Evolutionary conservation across 2,113 vertebrate species (phyloP).

Genomic region (Malurus cyaneus): DNA sequence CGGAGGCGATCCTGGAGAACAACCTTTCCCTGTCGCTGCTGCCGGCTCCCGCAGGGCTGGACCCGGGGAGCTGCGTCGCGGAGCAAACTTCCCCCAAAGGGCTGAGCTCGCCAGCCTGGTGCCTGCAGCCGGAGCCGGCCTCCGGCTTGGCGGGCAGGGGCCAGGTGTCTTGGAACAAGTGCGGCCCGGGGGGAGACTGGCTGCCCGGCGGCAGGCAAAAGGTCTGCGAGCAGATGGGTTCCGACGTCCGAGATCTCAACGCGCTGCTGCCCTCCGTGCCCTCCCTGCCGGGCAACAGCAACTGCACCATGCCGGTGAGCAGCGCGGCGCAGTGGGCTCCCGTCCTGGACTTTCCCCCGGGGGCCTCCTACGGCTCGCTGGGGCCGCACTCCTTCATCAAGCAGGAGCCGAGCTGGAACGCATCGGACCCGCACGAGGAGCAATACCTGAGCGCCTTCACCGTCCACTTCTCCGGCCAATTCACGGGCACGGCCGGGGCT

Average conservation of each 20-base stretch:
- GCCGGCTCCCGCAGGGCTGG: constrained; percentile 70
- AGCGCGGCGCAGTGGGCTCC: constrained; percentile 91
- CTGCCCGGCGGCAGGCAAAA: constrained; percentile 43
- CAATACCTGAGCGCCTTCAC: constrained; percentile 96
- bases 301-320: constrained; percentile 85
- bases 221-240: constrained; percentile 81
- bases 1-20: constrained; percentile 70
- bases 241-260: constrained; percentile 91
- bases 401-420: constrained; percentile 93
- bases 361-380: constrained; percentile 83
- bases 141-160: constrained; percentile 50
- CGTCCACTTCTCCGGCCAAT: constrained; percentile 94
- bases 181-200: constrained; percentile 49
- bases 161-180: constrained; percentile 62
- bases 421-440: constrained; percentile 87
- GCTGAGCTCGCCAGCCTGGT: constrained; percentile 59
- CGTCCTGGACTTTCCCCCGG: constrained; percentile 90
- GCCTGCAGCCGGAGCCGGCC: constrained; percentile 65
- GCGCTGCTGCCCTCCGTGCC: constrained; percentile 85
- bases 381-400: constrained; percentile 94
- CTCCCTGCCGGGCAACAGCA: constrained; percentile 81
- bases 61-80: constrained; percentile 64
- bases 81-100: constrained; percentile 64
- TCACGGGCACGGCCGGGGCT: constrained; percentile 88
- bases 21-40: constrained; percentile 58